Percentiles rank a stretch among this genome's conserved stretches.
These are phyloP conservation scores for Rhinatrema bivittatum DNA, from an alignment of 2,797 vertebrate genomes.

Conservation along the genomic window DNA sequence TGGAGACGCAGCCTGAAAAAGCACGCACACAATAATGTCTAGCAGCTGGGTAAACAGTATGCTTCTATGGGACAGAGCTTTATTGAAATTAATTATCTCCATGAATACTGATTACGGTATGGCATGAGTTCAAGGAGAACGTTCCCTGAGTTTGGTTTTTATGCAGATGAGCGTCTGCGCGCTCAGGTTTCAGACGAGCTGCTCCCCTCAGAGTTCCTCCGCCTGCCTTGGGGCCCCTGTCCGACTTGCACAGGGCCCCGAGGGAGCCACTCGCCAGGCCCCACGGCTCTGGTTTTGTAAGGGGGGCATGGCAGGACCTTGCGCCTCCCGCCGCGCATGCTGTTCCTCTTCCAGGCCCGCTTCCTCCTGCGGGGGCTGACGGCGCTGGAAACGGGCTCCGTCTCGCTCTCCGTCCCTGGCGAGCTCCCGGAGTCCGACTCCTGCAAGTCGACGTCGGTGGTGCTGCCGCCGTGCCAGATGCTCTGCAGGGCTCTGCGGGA, in stretches of 20 bases:
- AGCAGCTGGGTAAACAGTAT: too few species aligned
- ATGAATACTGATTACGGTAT: too few species aligned
- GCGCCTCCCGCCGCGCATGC: background rate
- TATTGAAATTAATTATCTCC: too few species aligned
- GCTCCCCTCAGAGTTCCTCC: too few species aligned
- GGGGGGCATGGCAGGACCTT: slow-evolving; percentile 14
- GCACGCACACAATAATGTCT: too few species aligned
- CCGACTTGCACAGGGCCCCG: slow-evolving; percentile 21
- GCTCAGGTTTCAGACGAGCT: too few species aligned
- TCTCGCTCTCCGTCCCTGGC: slow-evolving; percentile 19
- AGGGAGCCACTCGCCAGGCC: slow-evolving; percentile 24
- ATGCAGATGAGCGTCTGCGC: too few species aligned
- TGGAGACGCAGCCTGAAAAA: too few species aligned
- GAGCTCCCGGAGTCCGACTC: background rate
- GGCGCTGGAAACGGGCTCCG: background rate
- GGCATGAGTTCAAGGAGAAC: too few species aligned
- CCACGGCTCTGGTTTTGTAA: slow-evolving; percentile 27
- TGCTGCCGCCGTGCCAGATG: background rate
- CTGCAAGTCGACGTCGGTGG: background rate
- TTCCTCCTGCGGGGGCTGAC: background rate
- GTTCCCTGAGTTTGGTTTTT: too few species aligned
- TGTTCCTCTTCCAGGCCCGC: background rate
- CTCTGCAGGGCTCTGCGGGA: slow-evolving; percentile 1
- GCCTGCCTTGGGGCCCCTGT: too few species aligned
- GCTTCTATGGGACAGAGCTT: too few species aligned